Evolutionary conservation across 2,797 vertebrate species (phyloP).

Genomic region (Schizopygopsis malacanthus): DNA sequence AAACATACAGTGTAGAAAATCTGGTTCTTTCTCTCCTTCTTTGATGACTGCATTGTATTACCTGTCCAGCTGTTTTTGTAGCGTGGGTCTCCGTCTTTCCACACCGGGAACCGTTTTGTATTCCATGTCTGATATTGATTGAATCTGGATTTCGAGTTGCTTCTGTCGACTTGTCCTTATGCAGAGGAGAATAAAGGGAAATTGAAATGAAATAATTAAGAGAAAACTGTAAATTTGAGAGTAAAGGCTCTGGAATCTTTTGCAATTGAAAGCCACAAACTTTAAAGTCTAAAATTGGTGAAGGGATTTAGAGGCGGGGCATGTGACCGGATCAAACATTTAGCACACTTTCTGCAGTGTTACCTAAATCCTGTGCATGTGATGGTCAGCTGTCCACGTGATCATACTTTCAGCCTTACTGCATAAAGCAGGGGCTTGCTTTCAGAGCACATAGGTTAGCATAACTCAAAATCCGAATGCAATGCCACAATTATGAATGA

Average conservation of each 20-base stretch:
- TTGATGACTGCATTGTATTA: constrained; percentile 53
- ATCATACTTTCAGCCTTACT: background rate
- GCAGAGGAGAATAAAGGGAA: background rate
- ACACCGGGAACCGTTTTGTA: constrained; percentile 81
- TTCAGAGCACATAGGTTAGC: background rate
- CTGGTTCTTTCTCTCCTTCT: background rate
- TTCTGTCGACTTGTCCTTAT: constrained; percentile 54
- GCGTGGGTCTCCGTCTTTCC: constrained; percentile 79
- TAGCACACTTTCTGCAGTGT: constrained; percentile 46
- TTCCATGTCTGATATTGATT: constrained; percentile 83
- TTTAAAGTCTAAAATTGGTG: background rate
- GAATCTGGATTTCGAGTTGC: constrained; percentile 77
- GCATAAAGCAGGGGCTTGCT: background rate
- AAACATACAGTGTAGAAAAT: background rate
- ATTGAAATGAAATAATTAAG: background rate
- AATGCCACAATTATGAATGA: background rate
- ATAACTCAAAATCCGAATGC: constrained; percentile 10
- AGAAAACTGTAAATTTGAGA: background rate
- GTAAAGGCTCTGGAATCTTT: background rate
- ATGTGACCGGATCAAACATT: constrained; percentile 22
- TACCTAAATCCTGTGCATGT: constrained; percentile 84
- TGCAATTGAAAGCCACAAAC: background rate
- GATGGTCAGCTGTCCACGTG: constrained; percentile 80
- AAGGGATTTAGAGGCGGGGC: background rate
- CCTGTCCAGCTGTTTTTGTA: constrained; percentile 87